Evolutionary conservation across 2,888 invertebrate species (phyloP).

Genomic region (Hypselothyrea guttata): DNA sequence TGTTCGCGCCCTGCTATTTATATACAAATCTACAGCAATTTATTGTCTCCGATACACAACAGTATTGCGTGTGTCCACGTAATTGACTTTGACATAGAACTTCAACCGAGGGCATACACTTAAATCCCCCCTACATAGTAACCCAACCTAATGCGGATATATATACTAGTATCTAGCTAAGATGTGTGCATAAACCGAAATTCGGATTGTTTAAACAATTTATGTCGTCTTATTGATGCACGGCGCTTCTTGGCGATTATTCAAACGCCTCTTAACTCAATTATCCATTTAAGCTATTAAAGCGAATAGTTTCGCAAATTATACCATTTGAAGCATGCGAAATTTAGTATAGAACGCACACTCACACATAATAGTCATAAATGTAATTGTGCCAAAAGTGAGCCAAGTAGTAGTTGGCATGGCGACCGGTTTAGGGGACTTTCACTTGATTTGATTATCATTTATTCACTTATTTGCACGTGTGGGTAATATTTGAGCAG

Average conservation of each 20-base stretch:
- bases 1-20: constrained; percentile 52
- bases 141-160: constrained; percentile 44
- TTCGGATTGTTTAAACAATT: constrained; percentile 21
- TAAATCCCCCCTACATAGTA: constrained; percentile 12
- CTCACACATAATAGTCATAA: constrained; percentile 42
- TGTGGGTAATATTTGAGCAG: constrained; percentile 22
- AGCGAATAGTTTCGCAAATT: constrained; percentile 67
- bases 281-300: constrained; percentile 73
- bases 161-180: background rate
- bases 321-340: constrained; percentile 61
- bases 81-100: constrained; percentile 64
- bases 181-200: background rate
- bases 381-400: constrained; percentile 48
- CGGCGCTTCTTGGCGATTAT: constrained; percentile 20
- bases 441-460: constrained; percentile 58
- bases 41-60: constrained; percentile 35
- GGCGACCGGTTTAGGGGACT: constrained; percentile 40
- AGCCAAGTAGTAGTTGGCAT: constrained; percentile 27
- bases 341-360: constrained; percentile 29
- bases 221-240: constrained; percentile 37
- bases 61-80: constrained; percentile 52
- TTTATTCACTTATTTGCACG: constrained; percentile 29
- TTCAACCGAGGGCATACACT: constrained; percentile 26
- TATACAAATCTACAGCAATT: constrained; percentile 46
- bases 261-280: constrained; percentile 65